Evolutionary conservation across 2,797 vertebrate species (phyloP).

Genomic region (Ispidina picta): DNA sequence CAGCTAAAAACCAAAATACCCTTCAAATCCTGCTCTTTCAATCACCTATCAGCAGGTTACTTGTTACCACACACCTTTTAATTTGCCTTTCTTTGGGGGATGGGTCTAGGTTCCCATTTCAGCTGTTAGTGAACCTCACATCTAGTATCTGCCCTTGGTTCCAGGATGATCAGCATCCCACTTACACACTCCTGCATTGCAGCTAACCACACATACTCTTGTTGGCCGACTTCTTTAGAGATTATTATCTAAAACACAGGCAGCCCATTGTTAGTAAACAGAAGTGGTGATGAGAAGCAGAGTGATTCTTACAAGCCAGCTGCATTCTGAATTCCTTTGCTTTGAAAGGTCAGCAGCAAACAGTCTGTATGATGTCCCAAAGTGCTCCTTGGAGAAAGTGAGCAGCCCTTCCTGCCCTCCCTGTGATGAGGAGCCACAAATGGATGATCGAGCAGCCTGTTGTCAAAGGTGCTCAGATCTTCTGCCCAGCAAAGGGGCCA

Average conservation of each 20-base stretch:
- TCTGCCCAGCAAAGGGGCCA: not conserved
- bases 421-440: not conserved
- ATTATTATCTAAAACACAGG: not conserved
- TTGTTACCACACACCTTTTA: not conserved
- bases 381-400: not conserved
- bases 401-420: not conserved
- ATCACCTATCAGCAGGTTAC: not conserved
- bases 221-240: not conserved
- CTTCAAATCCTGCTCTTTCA: not conserved
- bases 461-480: not conserved
- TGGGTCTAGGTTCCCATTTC: not conserved
- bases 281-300: not conserved
- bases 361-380: not conserved
- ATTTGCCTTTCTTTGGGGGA: not conserved
- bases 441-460: not conserved
- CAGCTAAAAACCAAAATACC: not conserved
- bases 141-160: not conserved
- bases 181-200: not conserved
- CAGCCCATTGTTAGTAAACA: not conserved
- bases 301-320: not conserved
- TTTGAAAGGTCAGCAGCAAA: constrained; percentile 29
- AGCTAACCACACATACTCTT: not conserved
- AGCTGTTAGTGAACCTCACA: not conserved
- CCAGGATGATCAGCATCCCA: not conserved
- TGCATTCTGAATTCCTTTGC: constrained; percentile 20